Evolutionary conservation across 2,888 invertebrate genomes (phyloP).

Genomic region (Leucophenga montana): DNA sequence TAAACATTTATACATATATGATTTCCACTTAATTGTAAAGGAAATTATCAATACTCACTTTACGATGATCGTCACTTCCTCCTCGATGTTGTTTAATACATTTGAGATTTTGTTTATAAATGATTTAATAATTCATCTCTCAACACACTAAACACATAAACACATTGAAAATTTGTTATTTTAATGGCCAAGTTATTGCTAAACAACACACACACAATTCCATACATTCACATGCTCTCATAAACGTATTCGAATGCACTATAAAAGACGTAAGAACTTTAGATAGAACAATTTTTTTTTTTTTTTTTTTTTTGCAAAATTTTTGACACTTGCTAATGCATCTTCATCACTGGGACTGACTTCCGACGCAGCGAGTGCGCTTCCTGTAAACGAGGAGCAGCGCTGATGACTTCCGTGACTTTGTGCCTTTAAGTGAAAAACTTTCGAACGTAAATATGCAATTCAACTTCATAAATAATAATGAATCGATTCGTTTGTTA

Average conservation of each 20-base stretch:
- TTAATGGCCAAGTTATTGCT: background rate
- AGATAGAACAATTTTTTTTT: background rate
- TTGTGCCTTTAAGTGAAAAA: too few species aligned
- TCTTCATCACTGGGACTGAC: background rate
- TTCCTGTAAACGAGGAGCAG: slow-evolving; percentile 7
- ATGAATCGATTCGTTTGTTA: too few species aligned
- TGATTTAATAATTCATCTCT: background rate
- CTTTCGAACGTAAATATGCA: background rate
- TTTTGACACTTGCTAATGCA: slow-evolving; percentile 18
- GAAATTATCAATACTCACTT: too few species aligned
- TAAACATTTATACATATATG: too few species aligned
- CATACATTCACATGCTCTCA: too few species aligned
- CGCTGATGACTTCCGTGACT: slow-evolving; percentile 16
- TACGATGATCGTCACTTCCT: too few species aligned
- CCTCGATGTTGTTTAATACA: too few species aligned
- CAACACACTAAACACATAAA: slow-evolving; percentile 15
- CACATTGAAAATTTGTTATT: slow-evolving; percentile 12
- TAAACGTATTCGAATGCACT: background rate
- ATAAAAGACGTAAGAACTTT: background rate
- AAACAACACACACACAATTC: background rate
- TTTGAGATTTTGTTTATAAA: too few species aligned
- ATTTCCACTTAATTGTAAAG: too few species aligned
- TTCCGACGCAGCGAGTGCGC: slow-evolving; percentile 12
- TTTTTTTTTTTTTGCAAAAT: too few species aligned
- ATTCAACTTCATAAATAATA: background rate